These are phyloP conservation scores for Cephus runcator DNA, from an alignment of 2,888 invertebrate species.

Conservation along the genomic window DNA sequence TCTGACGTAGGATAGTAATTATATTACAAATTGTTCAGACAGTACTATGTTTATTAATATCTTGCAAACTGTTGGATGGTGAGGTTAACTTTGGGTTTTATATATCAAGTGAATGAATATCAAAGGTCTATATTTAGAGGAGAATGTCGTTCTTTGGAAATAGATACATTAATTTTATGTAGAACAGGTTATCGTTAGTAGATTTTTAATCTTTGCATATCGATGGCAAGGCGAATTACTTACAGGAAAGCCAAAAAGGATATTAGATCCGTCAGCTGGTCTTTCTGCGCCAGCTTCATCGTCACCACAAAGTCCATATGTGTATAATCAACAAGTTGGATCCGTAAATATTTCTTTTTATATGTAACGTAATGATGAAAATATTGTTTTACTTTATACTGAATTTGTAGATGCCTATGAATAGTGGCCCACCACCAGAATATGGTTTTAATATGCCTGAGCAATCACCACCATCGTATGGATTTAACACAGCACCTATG, in stretches of 20 bases:
- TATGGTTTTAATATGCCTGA: conserved; percentile 57
- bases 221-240: not conserved
- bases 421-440: conserved; percentile 50
- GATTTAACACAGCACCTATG: conserved; percentile 36
- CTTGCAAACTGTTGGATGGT: not conserved
- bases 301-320: conserved; percentile 47
- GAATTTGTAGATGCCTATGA: conserved; percentile 43
- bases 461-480: conserved; percentile 39
- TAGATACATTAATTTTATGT: not conserved
- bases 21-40: not conserved
- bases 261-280: conserved; percentile 57
- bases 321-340: conserved; percentile 56
- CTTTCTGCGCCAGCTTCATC: conserved; percentile 38
- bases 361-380: not conserved
- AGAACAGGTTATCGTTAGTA: not conserved
- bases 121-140: not conserved
- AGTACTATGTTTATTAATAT: not conserved
- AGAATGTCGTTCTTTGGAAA: not conserved
- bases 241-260: conserved; percentile 57
- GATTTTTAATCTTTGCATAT: not conserved
- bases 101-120: not conserved
- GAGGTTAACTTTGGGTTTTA: not conserved
- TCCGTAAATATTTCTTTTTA: not conserved
- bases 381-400: not conserved
- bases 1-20: not conserved